These are phyloP conservation scores for Rutilus rutilus DNA, from an alignment of 2,113 vertebrate genomes.

Conservation along the genomic window DNA sequence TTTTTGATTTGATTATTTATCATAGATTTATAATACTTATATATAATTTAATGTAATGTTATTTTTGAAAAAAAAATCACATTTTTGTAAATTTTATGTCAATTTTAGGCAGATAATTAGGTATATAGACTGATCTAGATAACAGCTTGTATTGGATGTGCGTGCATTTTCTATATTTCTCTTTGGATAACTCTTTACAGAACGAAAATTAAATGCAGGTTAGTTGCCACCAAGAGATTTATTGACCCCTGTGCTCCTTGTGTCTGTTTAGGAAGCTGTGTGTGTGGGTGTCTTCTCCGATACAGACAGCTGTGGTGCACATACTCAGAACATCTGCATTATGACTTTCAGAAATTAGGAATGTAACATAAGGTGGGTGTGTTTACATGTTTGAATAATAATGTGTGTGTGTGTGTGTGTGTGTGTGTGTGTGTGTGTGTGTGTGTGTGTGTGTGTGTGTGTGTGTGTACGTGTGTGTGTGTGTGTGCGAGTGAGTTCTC, in stretches of 20 bases:
- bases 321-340: slow-evolving; percentile 11
- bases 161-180: not conserved
- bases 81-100: too few relatives aligned
- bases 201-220: slow-evolving; percentile 16
- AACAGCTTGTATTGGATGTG: not conserved
- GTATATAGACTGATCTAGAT: too few relatives aligned
- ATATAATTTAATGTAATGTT: too few relatives aligned
- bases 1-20: too few relatives aligned
- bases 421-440: too few relatives aligned
- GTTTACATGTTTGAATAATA: slow-evolving; percentile 21
- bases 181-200: not conserved
- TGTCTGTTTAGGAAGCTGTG: not conserved
- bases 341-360: slow-evolving; percentile 46
- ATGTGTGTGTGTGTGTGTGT: not conserved
- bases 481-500: slow-evolving; percentile 39
- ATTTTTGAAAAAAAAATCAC: too few relatives aligned
- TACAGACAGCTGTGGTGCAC: not conserved
- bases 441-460: too few relatives aligned
- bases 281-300: not conserved
- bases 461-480: too few relatives aligned
- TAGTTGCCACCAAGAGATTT: not conserved
- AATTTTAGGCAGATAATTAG: too few relatives aligned
- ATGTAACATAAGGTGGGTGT: not conserved
- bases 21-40: too few relatives aligned
- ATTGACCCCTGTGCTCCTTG: not conserved